phyloP scores from a whole-genome alignment of 2,113 vertebrate genomes.

The Gallinago media region DNA sequence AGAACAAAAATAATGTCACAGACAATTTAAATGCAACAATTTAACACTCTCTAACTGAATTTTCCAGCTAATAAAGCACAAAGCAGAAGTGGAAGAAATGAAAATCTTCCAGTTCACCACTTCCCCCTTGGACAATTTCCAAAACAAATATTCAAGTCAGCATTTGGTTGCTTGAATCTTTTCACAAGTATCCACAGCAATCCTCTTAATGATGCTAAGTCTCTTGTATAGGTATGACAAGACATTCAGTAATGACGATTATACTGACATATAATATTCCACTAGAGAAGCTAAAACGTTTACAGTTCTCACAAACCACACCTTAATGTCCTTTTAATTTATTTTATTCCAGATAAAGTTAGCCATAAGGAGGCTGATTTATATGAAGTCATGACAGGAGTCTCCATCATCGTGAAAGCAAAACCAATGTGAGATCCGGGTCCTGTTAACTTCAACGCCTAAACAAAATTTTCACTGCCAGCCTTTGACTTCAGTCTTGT shows the following conservation, averaged over 20 bases:
- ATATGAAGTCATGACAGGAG: not conserved
- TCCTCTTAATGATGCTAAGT: not conserved
- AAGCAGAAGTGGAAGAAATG: not conserved
- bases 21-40: not conserved
- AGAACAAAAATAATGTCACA: not conserved
- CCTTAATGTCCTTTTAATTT: not conserved
- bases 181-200: not conserved
- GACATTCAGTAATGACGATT: not conserved
- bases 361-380: not conserved
- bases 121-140: not conserved
- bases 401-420: not conserved
- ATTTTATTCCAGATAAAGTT: not conserved
- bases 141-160: not conserved
- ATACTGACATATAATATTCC: not conserved
- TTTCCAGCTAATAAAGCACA: slow-evolving; percentile 5
- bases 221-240: not conserved
- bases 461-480: not conserved
- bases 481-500: not conserved
- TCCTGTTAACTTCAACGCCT: not conserved
- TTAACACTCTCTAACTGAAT: not conserved
- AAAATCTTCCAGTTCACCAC: not conserved
- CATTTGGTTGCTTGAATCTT: not conserved
- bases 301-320: not conserved
- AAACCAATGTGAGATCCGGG: not conserved
- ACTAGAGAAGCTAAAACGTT: not conserved